Conservation (phyloP, 2,888 invertebrate species). For the Tanaodytes sp. region DNA sequence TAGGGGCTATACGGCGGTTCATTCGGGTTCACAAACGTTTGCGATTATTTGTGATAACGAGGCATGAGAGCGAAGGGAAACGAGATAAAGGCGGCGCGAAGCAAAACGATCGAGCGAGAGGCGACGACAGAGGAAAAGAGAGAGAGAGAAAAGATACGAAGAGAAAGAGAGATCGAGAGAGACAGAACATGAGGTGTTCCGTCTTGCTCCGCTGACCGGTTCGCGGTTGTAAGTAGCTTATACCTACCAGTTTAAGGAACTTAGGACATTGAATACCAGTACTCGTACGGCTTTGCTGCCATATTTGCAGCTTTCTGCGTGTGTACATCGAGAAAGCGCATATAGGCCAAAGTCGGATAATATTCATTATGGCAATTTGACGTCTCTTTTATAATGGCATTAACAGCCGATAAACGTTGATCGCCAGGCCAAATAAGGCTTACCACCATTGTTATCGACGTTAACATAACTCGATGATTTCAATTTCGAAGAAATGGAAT, state of each 20-base stretch:
- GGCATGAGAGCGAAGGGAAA: constrained; percentile 7
- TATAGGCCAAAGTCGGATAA: constrained; percentile 45
- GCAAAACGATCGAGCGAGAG: too few relatives aligned
- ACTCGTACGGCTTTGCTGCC: constrained; percentile 52
- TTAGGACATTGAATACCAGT: constrained; percentile 50
- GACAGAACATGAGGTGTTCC: constrained; percentile 12
- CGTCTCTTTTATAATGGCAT: too few relatives aligned
- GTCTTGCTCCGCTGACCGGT: constrained; percentile 43
- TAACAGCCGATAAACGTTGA: too few relatives aligned
- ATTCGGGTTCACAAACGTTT: constrained; percentile 44
- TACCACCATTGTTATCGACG: too few relatives aligned
- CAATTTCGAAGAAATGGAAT: too few relatives aligned
- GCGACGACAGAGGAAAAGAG: constrained; percentile 18
- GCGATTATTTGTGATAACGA: constrained; percentile 44
- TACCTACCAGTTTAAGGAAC: constrained; percentile 50
- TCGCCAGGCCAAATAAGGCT: too few relatives aligned
- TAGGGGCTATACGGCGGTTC: constrained; percentile 26
- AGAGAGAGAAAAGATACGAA: too few relatives aligned
- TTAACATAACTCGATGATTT: too few relatives aligned
- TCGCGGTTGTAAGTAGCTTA: constrained; percentile 50
- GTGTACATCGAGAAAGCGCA: constrained; percentile 18
- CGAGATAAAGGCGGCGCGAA: constrained; percentile 5
- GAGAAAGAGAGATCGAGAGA: constrained; percentile 16
- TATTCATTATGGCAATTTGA: constrained; percentile 9
- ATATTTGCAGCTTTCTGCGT: constrained; percentile 47